A percentile compares a stretch with the other conserved stretches of the same genome.
Conservation (phyloP, 2,113 vertebrate species). For the Cottus gobio region DNA sequence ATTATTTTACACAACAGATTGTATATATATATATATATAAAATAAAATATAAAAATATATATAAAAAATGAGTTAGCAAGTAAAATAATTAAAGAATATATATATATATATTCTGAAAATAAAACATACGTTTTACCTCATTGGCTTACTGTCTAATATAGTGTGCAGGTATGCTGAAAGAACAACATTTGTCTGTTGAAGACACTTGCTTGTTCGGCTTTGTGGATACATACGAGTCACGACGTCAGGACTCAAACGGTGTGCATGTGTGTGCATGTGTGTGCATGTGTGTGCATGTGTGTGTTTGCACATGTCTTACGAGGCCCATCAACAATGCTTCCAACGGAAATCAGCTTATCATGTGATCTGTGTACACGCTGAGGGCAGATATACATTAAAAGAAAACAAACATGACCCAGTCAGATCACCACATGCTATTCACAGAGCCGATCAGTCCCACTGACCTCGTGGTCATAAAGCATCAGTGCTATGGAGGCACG, state of each 20-base stretch:
- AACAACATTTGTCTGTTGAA: neutral
- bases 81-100: too few relatives aligned
- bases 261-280: neutral
- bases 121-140: neutral
- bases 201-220: neutral
- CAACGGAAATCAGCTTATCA: conserved; percentile 58
- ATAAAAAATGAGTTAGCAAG: too few relatives aligned
- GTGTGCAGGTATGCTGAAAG: neutral
- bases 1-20: neutral
- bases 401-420: conserved; percentile 58
- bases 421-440: neutral
- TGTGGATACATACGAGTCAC: neutral
- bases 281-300: too few relatives aligned
- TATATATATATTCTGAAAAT: neutral
- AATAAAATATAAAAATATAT: too few relatives aligned
- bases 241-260: neutral
- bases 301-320: neutral
- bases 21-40: too few relatives aligned
- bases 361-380: conserved; percentile 25
- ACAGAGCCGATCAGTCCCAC: conserved; percentile 17
- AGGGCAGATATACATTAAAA: conserved; percentile 47
- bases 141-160: neutral
- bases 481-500: conserved; percentile 3
- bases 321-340: neutral
- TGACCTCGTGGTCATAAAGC: neutral